Evolutionary conservation across 2,797 vertebrate species (phyloP).

Genomic region (Acanthurus leucopareius): DNA sequence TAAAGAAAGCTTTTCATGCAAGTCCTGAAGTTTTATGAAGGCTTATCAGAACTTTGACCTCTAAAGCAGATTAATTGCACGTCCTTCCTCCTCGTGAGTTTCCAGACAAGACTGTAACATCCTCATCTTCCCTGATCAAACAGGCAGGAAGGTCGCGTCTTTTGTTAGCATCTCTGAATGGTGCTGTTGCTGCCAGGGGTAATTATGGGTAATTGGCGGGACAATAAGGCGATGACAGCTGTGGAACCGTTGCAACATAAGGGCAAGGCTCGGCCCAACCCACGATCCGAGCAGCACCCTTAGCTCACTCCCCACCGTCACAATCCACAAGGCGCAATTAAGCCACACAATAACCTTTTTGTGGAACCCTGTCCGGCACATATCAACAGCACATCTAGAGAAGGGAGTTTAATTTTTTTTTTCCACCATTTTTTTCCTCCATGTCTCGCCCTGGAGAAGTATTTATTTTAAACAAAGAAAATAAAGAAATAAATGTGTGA

Average conservation of each 20-base stretch:
- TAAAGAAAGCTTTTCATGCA: not conserved
- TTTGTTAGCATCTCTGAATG: constrained; percentile 78
- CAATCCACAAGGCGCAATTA: constrained; percentile 78
- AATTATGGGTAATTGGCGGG: constrained; percentile 85
- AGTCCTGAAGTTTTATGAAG: not conserved
- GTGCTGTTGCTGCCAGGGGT: constrained; percentile 78
- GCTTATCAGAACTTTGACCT: constrained; percentile 9
- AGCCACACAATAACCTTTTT: constrained; percentile 78
- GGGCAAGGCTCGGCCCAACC: constrained; percentile 54
- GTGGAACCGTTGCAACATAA: constrained; percentile 62
- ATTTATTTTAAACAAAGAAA: constrained; percentile 68
- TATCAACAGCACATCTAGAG: constrained; percentile 72
- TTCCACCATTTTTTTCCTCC: not conserved
- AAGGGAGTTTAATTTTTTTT: constrained; percentile 26
- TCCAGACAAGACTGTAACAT: constrained; percentile 35
- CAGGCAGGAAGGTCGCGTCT: constrained; percentile 69
- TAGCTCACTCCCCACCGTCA: constrained; percentile 71
- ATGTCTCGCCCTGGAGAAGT: constrained; percentile 21
- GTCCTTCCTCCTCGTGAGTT: constrained; percentile 15
- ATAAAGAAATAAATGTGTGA: constrained; percentile 46
- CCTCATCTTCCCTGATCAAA: constrained; percentile 60
- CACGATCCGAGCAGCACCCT: constrained; percentile 44
- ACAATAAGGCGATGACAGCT: constrained; percentile 85
- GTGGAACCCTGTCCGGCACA: constrained; percentile 59
- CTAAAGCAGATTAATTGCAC: constrained; percentile 25